Evolutionary conservation across 2,888 invertebrate species (phyloP).

Genomic region (Caenorhabditis sp.): DNA sequence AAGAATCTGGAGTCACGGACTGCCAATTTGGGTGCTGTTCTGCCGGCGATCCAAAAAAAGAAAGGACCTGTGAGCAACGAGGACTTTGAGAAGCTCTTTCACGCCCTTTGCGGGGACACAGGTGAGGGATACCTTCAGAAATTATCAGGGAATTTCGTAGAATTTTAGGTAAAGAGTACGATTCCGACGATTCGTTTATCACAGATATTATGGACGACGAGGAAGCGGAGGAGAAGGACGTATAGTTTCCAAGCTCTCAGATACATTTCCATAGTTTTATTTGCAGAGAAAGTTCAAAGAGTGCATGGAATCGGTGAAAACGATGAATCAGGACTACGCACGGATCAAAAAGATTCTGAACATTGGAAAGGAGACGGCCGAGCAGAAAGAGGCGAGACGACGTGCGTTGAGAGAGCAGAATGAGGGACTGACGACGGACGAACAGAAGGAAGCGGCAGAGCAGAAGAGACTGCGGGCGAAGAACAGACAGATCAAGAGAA

Average conservation of each 20-base stretch:
- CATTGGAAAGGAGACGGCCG: conserved; percentile 17
- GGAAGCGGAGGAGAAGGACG: conserved; percentile 19
- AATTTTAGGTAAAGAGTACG: conserved; percentile 25
- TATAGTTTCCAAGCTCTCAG: conserved; percentile 3
- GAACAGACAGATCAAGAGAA: neutral
- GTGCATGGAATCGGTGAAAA: neutral
- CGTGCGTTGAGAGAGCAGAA: neutral
- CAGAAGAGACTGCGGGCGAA: neutral
- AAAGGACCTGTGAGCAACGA: conserved; percentile 4
- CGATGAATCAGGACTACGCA: neutral
- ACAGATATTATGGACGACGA: conserved; percentile 43
- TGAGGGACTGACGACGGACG: conserved; percentile 1
- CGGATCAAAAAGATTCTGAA: neutral
- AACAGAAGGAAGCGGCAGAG: conserved; percentile 15
- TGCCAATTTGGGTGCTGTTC: neutral
- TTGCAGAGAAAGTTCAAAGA: conserved; percentile 25
- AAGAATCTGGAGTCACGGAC: neutral
- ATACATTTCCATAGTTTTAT: neutral
- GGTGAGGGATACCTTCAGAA: no score
- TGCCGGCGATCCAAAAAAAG: neutral
- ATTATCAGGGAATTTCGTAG: no score
- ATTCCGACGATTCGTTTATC: conserved; percentile 52
- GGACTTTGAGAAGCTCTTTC: conserved; percentile 18
- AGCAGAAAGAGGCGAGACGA: conserved; percentile 14
- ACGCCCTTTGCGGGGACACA: conserved; percentile 6